Evolutionary conservation across 2,113 vertebrate species (phyloP).

Genomic region (Neomonachus schauinslandi): DNA sequence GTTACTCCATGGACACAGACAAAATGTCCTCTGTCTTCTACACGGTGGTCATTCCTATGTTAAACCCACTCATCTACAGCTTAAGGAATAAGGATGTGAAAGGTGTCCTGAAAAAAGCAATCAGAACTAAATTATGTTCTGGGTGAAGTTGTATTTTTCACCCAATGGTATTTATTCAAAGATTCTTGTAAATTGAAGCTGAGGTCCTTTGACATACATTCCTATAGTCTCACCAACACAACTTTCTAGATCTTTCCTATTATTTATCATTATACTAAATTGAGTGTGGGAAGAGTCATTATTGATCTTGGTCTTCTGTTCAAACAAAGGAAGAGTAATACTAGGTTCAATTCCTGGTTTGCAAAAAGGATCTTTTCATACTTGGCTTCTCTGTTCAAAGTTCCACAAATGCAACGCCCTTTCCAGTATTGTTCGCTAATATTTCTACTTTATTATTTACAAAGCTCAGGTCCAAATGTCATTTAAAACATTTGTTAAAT

Average conservation of each 20-base stretch:
- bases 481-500: background rate
- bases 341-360: background rate
- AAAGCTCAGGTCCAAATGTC: fast-evolving
- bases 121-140: background rate
- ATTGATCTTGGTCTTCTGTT: background rate
- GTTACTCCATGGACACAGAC: slow-evolving; percentile 56
- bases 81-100: slow-evolving; percentile 80
- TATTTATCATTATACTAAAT: background rate
- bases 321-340: background rate
- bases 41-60: slow-evolving; percentile 72
- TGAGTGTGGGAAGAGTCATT: background rate
- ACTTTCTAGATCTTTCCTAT: background rate
- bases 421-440: background rate
- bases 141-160: background rate
- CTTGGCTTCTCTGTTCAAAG: background rate
- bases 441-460: background rate
- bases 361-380: background rate
- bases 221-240: background rate
- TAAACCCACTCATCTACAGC: slow-evolving; percentile 79
- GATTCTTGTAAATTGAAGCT: background rate
- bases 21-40: slow-evolving; percentile 77
- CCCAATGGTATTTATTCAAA: background rate
- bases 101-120: slow-evolving; percentile 43
- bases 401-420: fast-evolving
- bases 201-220: background rate